These are phyloP conservation scores for Leptodactylus fallax DNA, from an alignment of 2,797 vertebrate genomes.

Conservation along the genomic window DNA sequence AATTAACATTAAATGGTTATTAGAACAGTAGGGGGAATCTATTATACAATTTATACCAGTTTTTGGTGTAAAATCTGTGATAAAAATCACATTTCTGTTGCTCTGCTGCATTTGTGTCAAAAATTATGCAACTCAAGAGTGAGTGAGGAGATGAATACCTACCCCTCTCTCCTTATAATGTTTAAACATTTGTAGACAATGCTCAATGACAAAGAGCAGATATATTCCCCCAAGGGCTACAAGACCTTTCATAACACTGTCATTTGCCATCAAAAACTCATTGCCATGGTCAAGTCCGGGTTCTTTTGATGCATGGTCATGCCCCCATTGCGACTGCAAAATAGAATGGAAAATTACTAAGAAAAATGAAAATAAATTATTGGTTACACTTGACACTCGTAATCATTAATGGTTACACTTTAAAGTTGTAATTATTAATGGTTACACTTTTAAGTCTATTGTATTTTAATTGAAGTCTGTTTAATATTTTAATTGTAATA, in stretches of 20 bases:
- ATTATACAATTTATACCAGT: too few species aligned
- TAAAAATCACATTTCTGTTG: too few species aligned
- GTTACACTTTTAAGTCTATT: too few species aligned
- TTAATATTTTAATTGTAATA: too few species aligned
- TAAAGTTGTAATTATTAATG: too few species aligned
- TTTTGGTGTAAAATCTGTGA: too few species aligned
- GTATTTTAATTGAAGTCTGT: too few species aligned
- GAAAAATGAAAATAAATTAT: background rate
- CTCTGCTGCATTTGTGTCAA: too few species aligned
- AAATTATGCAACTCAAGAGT: too few species aligned
- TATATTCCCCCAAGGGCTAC: conserved; percentile 94
- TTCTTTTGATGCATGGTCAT: conserved; percentile 79
- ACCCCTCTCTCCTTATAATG: conserved; percentile 91
- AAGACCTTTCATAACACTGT: conserved; percentile 94
- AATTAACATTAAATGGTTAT: too few species aligned
- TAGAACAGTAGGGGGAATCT: too few species aligned
- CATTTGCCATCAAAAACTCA: conserved; percentile 80
- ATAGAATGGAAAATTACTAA: background rate
- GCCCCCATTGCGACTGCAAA: conserved; percentile 86
- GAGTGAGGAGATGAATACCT: background rate
- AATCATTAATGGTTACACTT: too few species aligned
- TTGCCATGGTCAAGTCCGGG: conserved; percentile 53
- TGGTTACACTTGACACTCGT: background rate
- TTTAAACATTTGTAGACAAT: conserved; percentile 95
- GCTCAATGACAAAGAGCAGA: conserved; percentile 96